These are phyloP conservation scores for Sylvicapra grimmia DNA, from an alignment of 2,113 vertebrate genomes.

Conservation along the genomic window DNA sequence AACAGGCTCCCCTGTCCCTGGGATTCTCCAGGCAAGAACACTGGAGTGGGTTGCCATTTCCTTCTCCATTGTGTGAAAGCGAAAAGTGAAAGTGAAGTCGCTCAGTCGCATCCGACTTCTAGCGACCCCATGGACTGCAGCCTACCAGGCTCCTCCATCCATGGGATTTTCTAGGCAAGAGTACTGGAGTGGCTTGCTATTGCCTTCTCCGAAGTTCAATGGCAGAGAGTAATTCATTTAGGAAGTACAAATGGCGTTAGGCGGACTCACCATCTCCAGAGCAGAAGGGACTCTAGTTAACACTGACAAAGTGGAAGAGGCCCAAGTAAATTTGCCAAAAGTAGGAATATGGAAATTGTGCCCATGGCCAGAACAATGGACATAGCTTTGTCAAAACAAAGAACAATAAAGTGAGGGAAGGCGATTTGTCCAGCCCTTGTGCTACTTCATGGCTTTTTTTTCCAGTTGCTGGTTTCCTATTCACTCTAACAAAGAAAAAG, in stretches of 20 bases:
- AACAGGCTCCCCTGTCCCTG: too few relatives aligned
- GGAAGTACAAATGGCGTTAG: neutral
- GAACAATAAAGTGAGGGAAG: conserved; percentile 49
- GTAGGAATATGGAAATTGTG: conserved; percentile 55
- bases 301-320: conserved; percentile 31
- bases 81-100: too few relatives aligned
- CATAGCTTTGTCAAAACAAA: conserved; percentile 68
- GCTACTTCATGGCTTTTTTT: conserved; percentile 45
- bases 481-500: conserved; percentile 53
- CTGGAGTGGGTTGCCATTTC: too few relatives aligned
- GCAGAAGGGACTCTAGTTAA: neutral
- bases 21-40: too few relatives aligned
- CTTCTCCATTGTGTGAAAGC: too few relatives aligned
- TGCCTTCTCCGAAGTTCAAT: too few relatives aligned
- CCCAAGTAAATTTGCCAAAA: conserved; percentile 46
- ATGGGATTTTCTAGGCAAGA: too few relatives aligned
- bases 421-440: neutral
- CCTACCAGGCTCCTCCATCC: too few relatives aligned
- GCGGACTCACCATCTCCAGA: neutral
- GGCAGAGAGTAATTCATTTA: neutral
- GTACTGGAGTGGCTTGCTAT: too few relatives aligned
- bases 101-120: too few relatives aligned
- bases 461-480: conserved; percentile 47
- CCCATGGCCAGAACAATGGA: conserved; percentile 61
- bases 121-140: too few relatives aligned